Evolutionary conservation across 1,140 invertebrate genomes (phyloP).

Genomic region (Anastatus disparis): DNA sequence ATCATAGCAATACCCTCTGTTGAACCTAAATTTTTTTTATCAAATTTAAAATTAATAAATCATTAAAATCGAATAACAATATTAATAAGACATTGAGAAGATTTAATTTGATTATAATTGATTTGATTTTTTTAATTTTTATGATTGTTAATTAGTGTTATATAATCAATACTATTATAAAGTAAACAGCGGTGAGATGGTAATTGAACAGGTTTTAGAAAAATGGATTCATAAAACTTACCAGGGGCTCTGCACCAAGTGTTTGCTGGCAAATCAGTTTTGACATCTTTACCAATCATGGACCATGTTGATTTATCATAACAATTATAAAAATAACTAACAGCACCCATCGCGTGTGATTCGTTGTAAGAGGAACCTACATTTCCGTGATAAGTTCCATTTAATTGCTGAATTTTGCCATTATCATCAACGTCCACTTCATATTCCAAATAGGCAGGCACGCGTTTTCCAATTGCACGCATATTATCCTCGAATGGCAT

Average conservation of each 20-base stretch:
- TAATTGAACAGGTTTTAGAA: too few species aligned
- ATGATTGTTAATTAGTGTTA: too few species aligned
- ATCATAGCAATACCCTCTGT: constrained; percentile 74
- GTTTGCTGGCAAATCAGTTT: constrained; percentile 73
- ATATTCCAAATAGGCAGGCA: constrained; percentile 71
- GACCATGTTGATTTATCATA: constrained; percentile 71
- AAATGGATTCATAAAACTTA: too few species aligned
- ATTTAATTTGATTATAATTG: too few species aligned
- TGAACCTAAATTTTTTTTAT: too few species aligned
- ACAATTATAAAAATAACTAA: constrained; percentile 67
- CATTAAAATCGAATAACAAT: too few species aligned
- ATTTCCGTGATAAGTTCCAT: constrained; percentile 73
- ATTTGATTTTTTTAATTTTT: too few species aligned
- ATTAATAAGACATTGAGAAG: too few species aligned
- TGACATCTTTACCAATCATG: constrained; percentile 66
- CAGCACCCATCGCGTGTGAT: accelerated
- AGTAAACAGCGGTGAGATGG: too few species aligned
- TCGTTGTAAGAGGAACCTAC: constrained; percentile 71
- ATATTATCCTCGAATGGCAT: constrained; percentile 76
- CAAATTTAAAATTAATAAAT: too few species aligned
- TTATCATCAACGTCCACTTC: constrained; percentile 74
- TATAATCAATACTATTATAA: too few species aligned
- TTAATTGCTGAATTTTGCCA: constrained; percentile 77
- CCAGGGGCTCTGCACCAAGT: constrained; percentile 73
- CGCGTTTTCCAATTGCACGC: constrained; percentile 73